Percentiles rank a stretch among this genome's conserved stretches.
Conservation (phyloP, 1,140 invertebrate genomes). For the Orussus abietinus region DNA sequence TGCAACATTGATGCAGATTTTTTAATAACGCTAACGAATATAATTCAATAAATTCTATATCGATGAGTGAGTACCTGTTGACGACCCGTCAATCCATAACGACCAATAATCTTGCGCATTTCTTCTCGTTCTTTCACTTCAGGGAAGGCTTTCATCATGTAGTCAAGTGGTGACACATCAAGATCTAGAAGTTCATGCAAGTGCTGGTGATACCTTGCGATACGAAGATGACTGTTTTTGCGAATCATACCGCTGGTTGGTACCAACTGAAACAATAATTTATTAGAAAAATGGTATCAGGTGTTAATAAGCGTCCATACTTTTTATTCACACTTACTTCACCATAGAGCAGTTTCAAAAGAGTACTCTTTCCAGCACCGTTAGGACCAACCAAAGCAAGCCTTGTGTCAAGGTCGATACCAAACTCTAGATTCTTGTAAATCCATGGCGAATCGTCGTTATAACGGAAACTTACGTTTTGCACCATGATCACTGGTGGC, state of each 20-base stretch:
- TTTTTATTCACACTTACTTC: slow-evolving; percentile 77
- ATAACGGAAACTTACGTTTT: slow-evolving; percentile 96
- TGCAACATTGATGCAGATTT: background rate
- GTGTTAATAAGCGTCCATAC: too few relatives aligned
- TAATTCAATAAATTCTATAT: background rate
- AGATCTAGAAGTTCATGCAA: slow-evolving; percentile 94
- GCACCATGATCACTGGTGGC: slow-evolving; percentile 98
- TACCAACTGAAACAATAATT: slow-evolving; percentile 62
- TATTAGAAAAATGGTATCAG: slow-evolving; percentile 15
- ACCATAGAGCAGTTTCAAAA: slow-evolving; percentile 92
- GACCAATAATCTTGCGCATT: slow-evolving; percentile 98
- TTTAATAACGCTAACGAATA: background rate
- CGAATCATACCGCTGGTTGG: slow-evolving; percentile 96
- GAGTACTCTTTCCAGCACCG: slow-evolving; percentile 96
- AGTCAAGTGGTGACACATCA: slow-evolving; percentile 92
- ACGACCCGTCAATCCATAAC: slow-evolving; percentile 93
- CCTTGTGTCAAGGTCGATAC: slow-evolving; percentile 96
- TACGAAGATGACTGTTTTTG: slow-evolving; percentile 94
- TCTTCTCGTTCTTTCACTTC: slow-evolving; percentile 98
- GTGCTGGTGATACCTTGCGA: slow-evolving; percentile 98
- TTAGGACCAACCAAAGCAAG: slow-evolving; percentile 98
- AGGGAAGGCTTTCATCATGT: slow-evolving; percentile 97
- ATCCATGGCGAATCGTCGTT: slow-evolving; percentile 84
- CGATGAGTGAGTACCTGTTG: slow-evolving; percentile 72
- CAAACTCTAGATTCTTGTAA: slow-evolving; percentile 97